Base-by-base conservation (phyloP, 2,888 invertebrate species). In the Chloroclysta siterata region DNA sequence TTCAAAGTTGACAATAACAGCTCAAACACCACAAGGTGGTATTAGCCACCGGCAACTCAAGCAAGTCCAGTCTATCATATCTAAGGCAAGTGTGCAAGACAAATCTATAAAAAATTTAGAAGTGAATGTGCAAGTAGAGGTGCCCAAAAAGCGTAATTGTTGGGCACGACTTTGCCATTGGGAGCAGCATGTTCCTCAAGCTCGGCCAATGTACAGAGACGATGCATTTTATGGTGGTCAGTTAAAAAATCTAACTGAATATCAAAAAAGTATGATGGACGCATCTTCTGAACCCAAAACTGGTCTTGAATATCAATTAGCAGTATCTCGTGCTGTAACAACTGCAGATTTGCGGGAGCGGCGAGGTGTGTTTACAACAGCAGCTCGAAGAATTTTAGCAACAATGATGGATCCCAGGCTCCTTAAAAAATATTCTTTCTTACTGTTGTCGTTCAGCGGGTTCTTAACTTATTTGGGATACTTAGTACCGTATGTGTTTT, bases 121-220 rank as follows among this genome's bases (percentile, higher is more conserved):
- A 73, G 54, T 86, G 42, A 76, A 74, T 53, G 66, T 82, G 15
- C 68, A 79, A 11, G 54, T 72, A 14, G 76, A 79, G 44, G 65
- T 72, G 60, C 67, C 78, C 22, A 53, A 33, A 5, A 61, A 83
- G 69, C 71, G 63, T n/a, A 74, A 77, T 58, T 90, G 83, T 66
- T 90, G 86, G 79, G 76, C 72, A 55, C 78, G 81, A 42, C 69
- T 87, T 39, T 90, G 76, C 71, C 77, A 79, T 14, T 92, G 92
- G 92, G 88, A 91, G 63, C 65, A 81, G 44, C 90, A 91, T 67
- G 76, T 87, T 48, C 72, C 80, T 17, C 79, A 90, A 63, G 80
- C 89, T 44, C 84, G 92, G 11, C 92, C 92, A 3, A 79, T 93
- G 84, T 93, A 93, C 69, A 80, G 92, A 63, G 92, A 93, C 73